A percentile compares a stretch with the other conserved stretches of the same genome.
phyloP scores from a whole-genome alignment of 2,113 vertebrate species.

The Campylomormyrus tamandua region DNA sequence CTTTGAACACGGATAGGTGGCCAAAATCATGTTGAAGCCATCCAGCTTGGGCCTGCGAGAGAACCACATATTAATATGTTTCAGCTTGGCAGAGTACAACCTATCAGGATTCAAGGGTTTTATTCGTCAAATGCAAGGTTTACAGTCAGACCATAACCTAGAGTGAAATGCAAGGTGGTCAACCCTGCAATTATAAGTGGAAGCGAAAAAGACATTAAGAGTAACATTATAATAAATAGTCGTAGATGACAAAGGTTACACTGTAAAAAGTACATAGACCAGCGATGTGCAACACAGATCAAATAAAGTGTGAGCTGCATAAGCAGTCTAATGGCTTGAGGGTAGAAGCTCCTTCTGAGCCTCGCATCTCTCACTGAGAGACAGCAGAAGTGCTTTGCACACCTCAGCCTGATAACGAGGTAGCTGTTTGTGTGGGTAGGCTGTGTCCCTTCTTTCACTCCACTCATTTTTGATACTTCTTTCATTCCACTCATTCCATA shows the following conservation, averaged over 20 bases:
- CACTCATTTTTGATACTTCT: neutral
- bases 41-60: constrained; percentile 62
- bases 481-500: neutral
- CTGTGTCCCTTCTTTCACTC: neutral
- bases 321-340: neutral
- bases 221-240: neutral
- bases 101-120: neutral
- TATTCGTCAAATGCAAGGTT: neutral
- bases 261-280: neutral
- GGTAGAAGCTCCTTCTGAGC: neutral
- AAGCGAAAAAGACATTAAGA: neutral
- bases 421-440: neutral
- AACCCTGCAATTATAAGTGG: neutral
- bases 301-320: neutral
- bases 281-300: neutral
- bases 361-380: neutral
- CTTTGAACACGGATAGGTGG: constrained; percentile 68
- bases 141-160: neutral
- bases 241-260: neutral
- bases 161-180: neutral
- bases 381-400: neutral
- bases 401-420: neutral
- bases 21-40: constrained; percentile 79
- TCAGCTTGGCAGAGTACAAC: neutral
- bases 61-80: neutral